These are phyloP conservation scores for Bruchidius siliquastri DNA, from an alignment of 2,888 invertebrate species.

Conservation along the genomic window DNA sequence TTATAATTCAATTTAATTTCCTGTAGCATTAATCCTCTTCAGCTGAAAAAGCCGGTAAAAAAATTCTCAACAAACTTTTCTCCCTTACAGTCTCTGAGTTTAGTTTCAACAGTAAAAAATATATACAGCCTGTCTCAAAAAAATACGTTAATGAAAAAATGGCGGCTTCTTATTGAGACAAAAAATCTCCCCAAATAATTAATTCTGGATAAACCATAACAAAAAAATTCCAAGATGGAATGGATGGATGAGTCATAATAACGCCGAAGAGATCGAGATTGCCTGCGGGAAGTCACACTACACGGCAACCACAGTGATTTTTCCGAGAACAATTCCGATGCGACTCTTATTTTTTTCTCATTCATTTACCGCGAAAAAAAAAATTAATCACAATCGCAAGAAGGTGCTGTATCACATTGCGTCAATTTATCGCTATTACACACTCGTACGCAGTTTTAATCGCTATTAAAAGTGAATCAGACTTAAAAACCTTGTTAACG, in stretches of 20 bases:
- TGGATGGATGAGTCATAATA: no score
- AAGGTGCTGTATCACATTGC: neutral
- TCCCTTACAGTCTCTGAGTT: no score
- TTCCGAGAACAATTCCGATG: neutral
- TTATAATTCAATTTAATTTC: no score
- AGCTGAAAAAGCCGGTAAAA: no score
- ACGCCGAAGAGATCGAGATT: neutral
- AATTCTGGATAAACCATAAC: no score
- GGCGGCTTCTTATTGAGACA: no score
- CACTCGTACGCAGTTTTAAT: neutral
- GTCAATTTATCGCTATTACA: neutral
- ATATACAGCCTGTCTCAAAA: no score
- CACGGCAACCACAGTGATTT: neutral
- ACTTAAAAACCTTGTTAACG: neutral
- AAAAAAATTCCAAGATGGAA: neutral
- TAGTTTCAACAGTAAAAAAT: no score
- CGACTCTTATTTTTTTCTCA: neutral
- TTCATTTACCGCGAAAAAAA: neutral
- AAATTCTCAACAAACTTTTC: no score
- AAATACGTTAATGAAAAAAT: no score
- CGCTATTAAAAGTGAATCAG: neutral
- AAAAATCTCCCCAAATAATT: no score
- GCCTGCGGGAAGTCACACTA: neutral
- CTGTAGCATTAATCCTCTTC: no score
- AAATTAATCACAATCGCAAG: neutral